These are phyloP conservation scores for Embiotoca jacksoni DNA, from an alignment of 2,113 vertebrate species.

Conservation along the genomic window DNA sequence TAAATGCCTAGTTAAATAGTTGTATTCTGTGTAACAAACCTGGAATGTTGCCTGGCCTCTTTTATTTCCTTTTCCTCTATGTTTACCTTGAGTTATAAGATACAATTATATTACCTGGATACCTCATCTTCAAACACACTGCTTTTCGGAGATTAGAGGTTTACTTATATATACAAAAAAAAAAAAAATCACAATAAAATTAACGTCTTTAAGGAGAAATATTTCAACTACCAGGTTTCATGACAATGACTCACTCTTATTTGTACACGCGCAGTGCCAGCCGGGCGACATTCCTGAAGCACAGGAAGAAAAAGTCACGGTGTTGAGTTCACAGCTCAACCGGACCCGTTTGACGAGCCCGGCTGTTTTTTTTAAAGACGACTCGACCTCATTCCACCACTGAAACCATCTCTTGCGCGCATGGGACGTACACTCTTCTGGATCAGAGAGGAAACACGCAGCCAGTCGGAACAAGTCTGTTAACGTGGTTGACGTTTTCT, in stretches of 20 bases:
- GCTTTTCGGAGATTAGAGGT: not conserved
- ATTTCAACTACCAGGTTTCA: not conserved
- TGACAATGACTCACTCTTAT: slow-evolving; percentile 62
- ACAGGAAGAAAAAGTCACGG: slow-evolving; percentile 20
- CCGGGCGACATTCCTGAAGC: slow-evolving; percentile 77
- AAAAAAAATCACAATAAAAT: not conserved
- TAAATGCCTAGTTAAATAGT: slow-evolving; percentile 46
- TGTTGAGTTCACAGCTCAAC: slow-evolving; percentile 26
- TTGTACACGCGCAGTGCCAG: slow-evolving; percentile 52
- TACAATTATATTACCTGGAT: not conserved
- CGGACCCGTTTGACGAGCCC: slow-evolving; percentile 78
- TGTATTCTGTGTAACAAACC: slow-evolving; percentile 13
- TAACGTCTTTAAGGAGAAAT: not conserved
- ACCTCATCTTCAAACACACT: too few relatives aligned
- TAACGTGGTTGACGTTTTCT: not conserved
- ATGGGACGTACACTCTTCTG: slow-evolving; percentile 15
- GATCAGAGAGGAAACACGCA: not conserved
- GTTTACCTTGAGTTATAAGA: not conserved
- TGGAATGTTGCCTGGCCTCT: slow-evolving; percentile 60
- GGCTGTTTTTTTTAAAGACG: slow-evolving; percentile 56
- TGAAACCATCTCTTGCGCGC: slow-evolving; percentile 44
- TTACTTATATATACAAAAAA: not conserved
- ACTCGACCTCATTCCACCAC: slow-evolving; percentile 66
- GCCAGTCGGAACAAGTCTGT: not conserved
- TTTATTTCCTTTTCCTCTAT: not conserved